Conservation (phyloP, 2,797 vertebrate genomes). For the Cetoscarus ocellatus region DNA sequence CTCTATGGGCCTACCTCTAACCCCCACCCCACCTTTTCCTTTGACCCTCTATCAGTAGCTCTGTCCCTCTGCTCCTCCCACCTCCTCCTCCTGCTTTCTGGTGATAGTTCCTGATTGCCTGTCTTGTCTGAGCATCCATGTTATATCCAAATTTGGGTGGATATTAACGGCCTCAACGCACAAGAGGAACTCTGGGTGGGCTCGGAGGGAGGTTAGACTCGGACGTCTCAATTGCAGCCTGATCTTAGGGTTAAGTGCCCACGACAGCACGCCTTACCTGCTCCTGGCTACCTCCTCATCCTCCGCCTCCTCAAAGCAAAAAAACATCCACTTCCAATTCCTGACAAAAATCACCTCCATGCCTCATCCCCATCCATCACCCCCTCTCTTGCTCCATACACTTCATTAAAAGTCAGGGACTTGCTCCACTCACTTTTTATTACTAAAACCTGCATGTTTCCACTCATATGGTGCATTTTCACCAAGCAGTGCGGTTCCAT, state of each 20-base stretch:
- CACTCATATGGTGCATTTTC: conserved; percentile 6
- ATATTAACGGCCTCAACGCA: conserved; percentile 44
- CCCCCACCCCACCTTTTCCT: conserved; percentile 19
- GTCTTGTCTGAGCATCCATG: conserved; percentile 96
- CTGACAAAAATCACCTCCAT: conserved; percentile 45
- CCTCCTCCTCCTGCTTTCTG: conserved; percentile 85
- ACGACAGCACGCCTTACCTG: conserved; percentile 52
- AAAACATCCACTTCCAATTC: conserved; percentile 24
- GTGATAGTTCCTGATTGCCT: conserved; percentile 99
- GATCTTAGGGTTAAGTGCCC: conserved; percentile 90
- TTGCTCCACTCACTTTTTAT: conserved; percentile 16
- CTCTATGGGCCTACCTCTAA: conserved; percentile 58
- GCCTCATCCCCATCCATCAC: conserved; percentile 47
- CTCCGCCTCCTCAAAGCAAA: conserved; percentile 32
- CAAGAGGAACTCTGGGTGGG: conserved; percentile 51
- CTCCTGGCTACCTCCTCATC: conserved; percentile 24
- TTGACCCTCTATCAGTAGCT: conserved; percentile 43
- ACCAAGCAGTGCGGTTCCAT: no score
- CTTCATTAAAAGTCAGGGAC: conserved; percentile 25
- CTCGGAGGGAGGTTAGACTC: conserved; percentile 43
- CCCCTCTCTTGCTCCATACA: conserved; percentile 9
- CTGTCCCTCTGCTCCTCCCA: conserved; percentile 49
- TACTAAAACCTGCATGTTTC: conserved; percentile 63
- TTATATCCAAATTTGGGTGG: conserved; percentile 72
- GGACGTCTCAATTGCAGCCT: conserved; percentile 99